Percentiles rank a stretch among this genome's conserved stretches.
These are phyloP conservation scores for Celastrina argiolus DNA, from an alignment of 2,888 invertebrate genomes.

Conservation along the genomic window DNA sequence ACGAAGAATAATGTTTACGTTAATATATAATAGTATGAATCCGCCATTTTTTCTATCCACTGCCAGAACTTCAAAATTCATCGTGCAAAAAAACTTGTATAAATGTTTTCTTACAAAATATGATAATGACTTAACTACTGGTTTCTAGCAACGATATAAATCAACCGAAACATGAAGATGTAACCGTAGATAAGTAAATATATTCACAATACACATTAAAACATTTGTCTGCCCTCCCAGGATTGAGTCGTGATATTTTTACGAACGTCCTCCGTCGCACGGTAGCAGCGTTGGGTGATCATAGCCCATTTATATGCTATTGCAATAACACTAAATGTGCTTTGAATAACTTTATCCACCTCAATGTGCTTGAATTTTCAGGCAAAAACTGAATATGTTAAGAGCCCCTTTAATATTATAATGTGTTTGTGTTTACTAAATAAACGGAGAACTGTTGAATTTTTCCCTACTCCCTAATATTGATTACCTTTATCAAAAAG, in stretches of 20 bases:
- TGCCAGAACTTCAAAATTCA: not conserved
- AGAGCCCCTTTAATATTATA: conserved; percentile 26
- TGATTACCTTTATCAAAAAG: not conserved
- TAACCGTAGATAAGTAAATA: conserved; percentile 22
- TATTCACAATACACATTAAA: conserved; percentile 29
- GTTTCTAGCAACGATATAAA: conserved; percentile 1
- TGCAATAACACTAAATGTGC: conserved; percentile 50
- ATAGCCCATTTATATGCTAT: conserved; percentile 62
- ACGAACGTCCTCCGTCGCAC: conserved; percentile 46
- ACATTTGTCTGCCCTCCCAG: conserved; percentile 42
- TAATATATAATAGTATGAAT: no score
- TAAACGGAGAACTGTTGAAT: not conserved
- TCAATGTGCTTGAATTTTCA: conserved; percentile 43
- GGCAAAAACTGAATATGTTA: conserved; percentile 31
- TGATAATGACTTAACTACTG: not conserved
- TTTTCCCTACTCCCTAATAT: not conserved
- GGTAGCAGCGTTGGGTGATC: conserved; percentile 56
- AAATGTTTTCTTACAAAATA: conserved; percentile 1
- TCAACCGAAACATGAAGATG: conserved; percentile 1
- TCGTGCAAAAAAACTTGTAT: not conserved
- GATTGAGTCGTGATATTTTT: conserved; percentile 61
- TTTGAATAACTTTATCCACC: conserved; percentile 51
- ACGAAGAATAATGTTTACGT: no score
- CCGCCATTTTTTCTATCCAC: no score
- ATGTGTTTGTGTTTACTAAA: conserved; percentile 7